These are phyloP conservation scores for Cynaeus angustus DNA, from an alignment of 2,888 invertebrate species.

Conservation along the genomic window DNA sequence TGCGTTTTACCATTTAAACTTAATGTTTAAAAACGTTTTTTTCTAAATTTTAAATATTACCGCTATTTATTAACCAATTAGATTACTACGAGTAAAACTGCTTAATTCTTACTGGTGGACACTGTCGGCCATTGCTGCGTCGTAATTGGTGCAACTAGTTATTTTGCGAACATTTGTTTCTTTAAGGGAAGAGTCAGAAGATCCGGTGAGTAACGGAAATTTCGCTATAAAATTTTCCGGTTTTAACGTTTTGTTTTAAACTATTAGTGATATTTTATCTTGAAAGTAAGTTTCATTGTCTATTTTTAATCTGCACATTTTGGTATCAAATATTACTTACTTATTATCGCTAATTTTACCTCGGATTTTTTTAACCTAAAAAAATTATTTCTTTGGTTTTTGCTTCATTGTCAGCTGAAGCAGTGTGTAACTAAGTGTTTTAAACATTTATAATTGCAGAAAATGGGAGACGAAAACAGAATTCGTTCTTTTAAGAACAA, in stretches of 20 bases:
- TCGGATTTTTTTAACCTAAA: conserved; percentile 1
- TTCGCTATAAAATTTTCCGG: background rate
- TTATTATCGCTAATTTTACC: too few relatives aligned
- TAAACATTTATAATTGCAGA: conserved; percentile 18
- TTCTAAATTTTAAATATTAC: background rate
- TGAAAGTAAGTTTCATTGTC: background rate
- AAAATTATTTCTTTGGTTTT: background rate
- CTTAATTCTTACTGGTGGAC: background rate
- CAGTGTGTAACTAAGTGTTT: background rate
- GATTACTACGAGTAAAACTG: background rate
- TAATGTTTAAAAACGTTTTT: background rate
- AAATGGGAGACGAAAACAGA: conserved; percentile 80
- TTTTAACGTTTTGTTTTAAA: background rate
- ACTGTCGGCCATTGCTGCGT: background rate
- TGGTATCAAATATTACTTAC: background rate
- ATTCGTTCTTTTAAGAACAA: conserved; percentile 86
- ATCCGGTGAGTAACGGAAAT: background rate
- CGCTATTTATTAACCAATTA: background rate
- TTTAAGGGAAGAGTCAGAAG: background rate
- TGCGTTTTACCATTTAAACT: too few relatives aligned
- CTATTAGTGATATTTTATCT: background rate
- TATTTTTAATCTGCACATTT: background rate
- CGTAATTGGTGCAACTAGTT: background rate
- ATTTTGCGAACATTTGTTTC: too few relatives aligned
- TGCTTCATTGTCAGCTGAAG: background rate